These are phyloP conservation scores for Zaprionus obscuricornis DNA, from an alignment of 2,888 invertebrate species.

Conservation along the genomic window DNA sequence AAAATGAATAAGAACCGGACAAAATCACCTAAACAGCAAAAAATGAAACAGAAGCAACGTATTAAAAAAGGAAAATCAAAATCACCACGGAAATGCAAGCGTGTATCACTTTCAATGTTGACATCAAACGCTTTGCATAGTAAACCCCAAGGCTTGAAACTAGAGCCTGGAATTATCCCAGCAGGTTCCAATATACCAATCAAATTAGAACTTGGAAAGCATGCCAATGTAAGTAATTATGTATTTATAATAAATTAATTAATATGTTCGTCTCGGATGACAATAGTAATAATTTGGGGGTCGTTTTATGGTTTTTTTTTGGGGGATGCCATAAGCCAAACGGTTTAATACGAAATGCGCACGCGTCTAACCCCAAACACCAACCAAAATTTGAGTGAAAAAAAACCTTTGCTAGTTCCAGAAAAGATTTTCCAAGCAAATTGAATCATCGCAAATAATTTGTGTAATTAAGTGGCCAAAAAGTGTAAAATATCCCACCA, in stretches of 20 bases:
- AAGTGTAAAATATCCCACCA: slow-evolving; percentile 47
- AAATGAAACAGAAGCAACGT: background rate
- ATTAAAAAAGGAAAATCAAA: background rate
- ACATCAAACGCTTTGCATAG: too few relatives aligned
- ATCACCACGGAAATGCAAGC: background rate
- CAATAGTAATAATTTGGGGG: too few relatives aligned
- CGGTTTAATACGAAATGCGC: slow-evolving; percentile 24
- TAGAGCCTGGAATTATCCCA: too few relatives aligned
- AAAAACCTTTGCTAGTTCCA: slow-evolving; percentile 31
- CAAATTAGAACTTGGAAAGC: too few relatives aligned
- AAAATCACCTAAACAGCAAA: background rate
- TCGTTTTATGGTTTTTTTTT: background rate
- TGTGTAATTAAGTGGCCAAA: slow-evolving; percentile 42
- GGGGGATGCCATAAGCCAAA: slow-evolving; percentile 20
- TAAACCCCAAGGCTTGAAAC: too few relatives aligned
- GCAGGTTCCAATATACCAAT: too few relatives aligned
- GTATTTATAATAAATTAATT: too few relatives aligned
- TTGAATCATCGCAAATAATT: slow-evolving; percentile 29
- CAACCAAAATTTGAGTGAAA: slow-evolving; percentile 26
- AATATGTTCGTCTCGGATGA: too few relatives aligned
- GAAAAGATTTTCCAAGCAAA: slow-evolving; percentile 32
- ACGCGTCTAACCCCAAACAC: slow-evolving; percentile 27
- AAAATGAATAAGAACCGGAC: slow-evolving; percentile 20
- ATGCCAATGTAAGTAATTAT: too few relatives aligned
- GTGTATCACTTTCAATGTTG: too few relatives aligned